These are phyloP conservation scores for Apodemus agrarius DNA, from an alignment of 2,797 vertebrate species.

Conservation along the genomic window DNA sequence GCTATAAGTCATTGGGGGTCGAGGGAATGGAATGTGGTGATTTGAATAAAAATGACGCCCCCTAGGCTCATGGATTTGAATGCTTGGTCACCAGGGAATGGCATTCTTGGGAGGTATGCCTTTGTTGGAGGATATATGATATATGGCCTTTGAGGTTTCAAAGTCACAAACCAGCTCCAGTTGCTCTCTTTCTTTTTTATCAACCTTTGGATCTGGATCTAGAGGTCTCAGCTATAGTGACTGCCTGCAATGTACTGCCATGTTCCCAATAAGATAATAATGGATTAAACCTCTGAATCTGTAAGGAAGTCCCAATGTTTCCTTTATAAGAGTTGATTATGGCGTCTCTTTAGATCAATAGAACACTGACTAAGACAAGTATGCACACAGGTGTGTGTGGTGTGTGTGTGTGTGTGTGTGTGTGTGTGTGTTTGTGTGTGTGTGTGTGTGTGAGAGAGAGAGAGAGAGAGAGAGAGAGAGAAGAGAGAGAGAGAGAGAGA, in stretches of 20 bases:
- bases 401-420: too few species aligned
- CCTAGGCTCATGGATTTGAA: neutral
- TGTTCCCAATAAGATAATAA: neutral
- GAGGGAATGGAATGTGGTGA: neutral
- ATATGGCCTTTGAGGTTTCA: neutral
- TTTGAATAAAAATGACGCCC: neutral
- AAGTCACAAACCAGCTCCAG: neutral
- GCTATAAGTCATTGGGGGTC: neutral
- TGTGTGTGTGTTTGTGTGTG: too few species aligned
- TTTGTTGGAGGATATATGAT: neutral
- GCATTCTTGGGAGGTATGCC: too few species aligned
- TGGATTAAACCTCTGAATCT: neutral
- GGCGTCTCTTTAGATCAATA: neutral
- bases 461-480: too few species aligned
- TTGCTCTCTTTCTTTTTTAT: neutral
- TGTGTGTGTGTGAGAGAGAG: neutral
- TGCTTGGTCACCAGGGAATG: neutral
- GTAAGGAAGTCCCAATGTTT: neutral
- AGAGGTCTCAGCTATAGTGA: neutral
- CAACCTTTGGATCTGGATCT: neutral
- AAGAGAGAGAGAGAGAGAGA: too few species aligned
- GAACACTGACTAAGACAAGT: neutral
- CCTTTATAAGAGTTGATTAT: neutral
- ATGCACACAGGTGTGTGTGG: too few species aligned
- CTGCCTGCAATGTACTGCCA: neutral